Evolutionary conservation across 2,888 invertebrate genomes (phyloP), one percentile per base, ranked within the genome.

Genomic region (Uloborus plumipes): DNA sequence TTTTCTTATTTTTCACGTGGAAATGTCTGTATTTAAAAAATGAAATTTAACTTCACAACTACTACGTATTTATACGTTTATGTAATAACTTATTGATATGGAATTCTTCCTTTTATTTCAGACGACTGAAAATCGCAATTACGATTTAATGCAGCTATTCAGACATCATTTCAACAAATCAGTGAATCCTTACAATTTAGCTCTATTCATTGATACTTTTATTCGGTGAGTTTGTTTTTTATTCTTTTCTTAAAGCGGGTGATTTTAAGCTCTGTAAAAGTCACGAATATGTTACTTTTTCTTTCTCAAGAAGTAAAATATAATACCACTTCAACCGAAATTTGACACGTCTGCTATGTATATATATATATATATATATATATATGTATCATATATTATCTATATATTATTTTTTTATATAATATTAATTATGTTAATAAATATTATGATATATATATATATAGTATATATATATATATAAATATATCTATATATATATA

Each of bases 151-250:
- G 7, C 93, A 94, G 87, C 94, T 95, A 87, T 98, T 97, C 91
- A 94, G 94, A 88, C 93, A 93, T 86, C 96, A 97, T 90, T 97
- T 99, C 90, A 94, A 94, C 87, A 93, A 94, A 85, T 86, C 89
- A 87, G 94, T 98, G 86, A 98, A 98, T 90, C 95, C 98, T n/a
- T 93, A 93, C 86, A 99, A 99, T 91, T 91, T 99, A 89, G 95
- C 97, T 26, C 91, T 97, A 90, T 93, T 98, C 89, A 95, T 97
- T 87, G 98, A 99, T 89, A 92, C 95, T 85, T 99, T 97, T 90
- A 93, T 96, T 79, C 93, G 88, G 89, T 90, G 87, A 84, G 72
- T 47, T 7, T 11, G 7, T 20, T 47, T n/a, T 11, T 55, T 55
- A 39, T 11, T 39, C 13, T 18, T 11, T 6, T 55, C 86, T 88